phyloP scores from a whole-genome alignment of 2,888 invertebrate species.

The Panopea generosa region DNA sequence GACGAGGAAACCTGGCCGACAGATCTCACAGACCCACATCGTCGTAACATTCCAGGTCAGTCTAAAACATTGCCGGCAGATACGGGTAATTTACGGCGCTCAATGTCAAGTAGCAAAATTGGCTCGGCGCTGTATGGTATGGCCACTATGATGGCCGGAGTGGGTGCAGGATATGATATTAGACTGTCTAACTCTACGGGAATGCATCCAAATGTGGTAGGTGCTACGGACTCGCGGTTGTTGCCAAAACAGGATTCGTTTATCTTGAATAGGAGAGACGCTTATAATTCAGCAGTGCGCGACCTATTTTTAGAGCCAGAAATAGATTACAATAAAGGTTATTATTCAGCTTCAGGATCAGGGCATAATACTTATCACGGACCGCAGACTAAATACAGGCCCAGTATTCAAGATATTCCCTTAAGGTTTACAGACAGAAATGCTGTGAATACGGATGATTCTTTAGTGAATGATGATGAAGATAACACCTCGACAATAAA shows the following conservation, averaged over 20 bases:
- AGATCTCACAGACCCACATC: conserved; percentile 73
- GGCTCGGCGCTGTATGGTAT: conserved; percentile 93
- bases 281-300: conserved; percentile 82
- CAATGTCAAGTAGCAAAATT: conserved; percentile 81
- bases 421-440: conserved; percentile 75
- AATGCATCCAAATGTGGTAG: conserved; percentile 77
- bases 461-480: conserved; percentile 35
- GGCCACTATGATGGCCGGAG: conserved; percentile 95
- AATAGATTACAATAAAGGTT: conserved; percentile 74
- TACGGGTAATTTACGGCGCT: conserved; percentile 59
- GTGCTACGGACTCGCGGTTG: conserved; percentile 59
- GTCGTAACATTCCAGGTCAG: conserved; percentile 72
- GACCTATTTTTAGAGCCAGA: conserved; percentile 83
- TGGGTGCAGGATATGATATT: conserved; percentile 95
- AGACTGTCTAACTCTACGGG: conserved; percentile 90
- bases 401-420: conserved; percentile 80
- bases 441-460: conserved; percentile 27
- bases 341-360: conserved; percentile 69
- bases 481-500: conserved; percentile 61
- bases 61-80: conserved; percentile 60
- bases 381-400: conserved; percentile 88
- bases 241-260: conserved; percentile 75
- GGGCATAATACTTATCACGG: conserved; percentile 96
- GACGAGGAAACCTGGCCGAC: conserved; percentile 84
- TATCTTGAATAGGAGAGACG: conserved; percentile 82